These are phyloP conservation scores for Leptosomus discolor DNA, from an alignment of 2,113 vertebrate species.

Conservation along the genomic window DNA sequence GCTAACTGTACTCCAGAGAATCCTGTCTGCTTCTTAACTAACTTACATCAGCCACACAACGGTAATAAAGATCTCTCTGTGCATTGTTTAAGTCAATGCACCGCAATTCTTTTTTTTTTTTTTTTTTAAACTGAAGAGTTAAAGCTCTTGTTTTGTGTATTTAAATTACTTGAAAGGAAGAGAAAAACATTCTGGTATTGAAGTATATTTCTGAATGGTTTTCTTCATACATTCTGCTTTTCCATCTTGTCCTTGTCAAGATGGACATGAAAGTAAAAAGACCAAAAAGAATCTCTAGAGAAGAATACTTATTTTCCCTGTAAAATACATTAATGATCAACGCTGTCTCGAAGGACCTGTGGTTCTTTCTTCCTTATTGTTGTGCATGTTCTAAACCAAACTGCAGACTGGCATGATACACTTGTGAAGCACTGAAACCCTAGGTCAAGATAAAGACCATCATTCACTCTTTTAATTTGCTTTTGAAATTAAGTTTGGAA, in stretches of 20 bases:
- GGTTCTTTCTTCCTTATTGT: neutral
- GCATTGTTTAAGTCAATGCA: neutral
- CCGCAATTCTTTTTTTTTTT: neutral
- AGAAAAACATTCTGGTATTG: neutral
- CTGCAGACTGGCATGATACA: neutral
- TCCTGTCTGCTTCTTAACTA: neutral
- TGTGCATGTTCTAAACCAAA: neutral
- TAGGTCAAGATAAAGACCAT: neutral
- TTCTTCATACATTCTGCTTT: neutral
- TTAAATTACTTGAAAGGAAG: neutral
- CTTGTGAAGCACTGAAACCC: neutral
- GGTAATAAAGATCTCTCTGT: neutral
- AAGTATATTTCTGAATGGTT: neutral
- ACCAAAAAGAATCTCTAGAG: neutral
- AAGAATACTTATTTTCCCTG: neutral
- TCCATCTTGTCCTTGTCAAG: neutral
- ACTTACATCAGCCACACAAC: neutral
- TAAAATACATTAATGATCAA: neutral
- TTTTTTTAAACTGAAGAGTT: neutral
- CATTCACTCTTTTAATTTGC: neutral
- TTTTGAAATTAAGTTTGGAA: conserved; percentile 14
- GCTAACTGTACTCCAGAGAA: neutral
- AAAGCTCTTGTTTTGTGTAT: neutral
- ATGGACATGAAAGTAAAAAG: neutral
- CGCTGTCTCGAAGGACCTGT: neutral